A percentile compares a stretch with the other conserved stretches of the same genome.
These are phyloP conservation scores for Eublepharis macularius DNA, from an alignment of 2,113 vertebrate genomes.

Conservation along the genomic window DNA sequence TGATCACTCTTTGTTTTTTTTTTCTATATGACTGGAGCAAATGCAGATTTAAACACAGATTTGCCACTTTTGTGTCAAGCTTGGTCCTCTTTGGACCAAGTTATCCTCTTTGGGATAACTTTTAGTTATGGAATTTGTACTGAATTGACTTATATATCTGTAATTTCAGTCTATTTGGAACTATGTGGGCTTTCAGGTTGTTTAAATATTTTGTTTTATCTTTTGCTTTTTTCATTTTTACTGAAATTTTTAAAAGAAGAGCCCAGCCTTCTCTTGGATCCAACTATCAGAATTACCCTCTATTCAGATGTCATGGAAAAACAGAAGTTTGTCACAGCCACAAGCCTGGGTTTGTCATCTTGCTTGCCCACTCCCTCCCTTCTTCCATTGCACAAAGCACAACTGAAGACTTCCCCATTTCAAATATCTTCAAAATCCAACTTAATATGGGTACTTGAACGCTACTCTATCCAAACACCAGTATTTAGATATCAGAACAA, in stretches of 20 bases:
- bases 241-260: not conserved
- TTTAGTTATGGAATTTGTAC: not conserved
- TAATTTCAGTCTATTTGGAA: not conserved
- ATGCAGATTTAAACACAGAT: not conserved
- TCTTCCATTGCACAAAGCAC: too few species aligned
- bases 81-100: too few species aligned
- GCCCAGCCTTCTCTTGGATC: not conserved
- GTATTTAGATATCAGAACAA: too few species aligned
- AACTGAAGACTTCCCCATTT: too few species aligned
- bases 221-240: too few species aligned
- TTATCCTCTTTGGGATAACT: not conserved
- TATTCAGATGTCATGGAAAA: too few species aligned
- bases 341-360: too few species aligned
- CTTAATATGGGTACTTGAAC: too few species aligned
- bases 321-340: too few species aligned
- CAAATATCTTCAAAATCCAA: too few species aligned
- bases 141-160: not conserved
- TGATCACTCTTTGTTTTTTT: not conserved
- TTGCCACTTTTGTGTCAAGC: not conserved
- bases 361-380: too few species aligned
- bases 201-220: not conserved
- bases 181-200: not conserved
- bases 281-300: not conserved
- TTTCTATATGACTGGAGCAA: not conserved
- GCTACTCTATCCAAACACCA: too few species aligned